These are phyloP conservation scores for Mesorhabditis belari DNA, from an alignment of 2,888 invertebrate species.

Conservation along the genomic window DNA sequence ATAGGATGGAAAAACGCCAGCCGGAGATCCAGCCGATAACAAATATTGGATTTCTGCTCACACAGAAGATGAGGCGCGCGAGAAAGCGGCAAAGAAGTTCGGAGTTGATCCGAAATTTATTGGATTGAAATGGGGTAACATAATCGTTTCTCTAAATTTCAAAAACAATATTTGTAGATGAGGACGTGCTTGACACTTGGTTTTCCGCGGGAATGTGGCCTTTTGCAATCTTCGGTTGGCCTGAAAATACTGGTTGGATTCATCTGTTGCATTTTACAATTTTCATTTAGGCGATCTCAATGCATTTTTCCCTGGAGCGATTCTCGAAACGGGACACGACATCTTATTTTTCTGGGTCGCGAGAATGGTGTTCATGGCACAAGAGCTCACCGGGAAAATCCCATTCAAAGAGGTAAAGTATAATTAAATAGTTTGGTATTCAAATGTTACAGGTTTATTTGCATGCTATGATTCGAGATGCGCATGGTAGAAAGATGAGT, in stretches of 20 bases:
- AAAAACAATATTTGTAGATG: constrained; percentile 62
- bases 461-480: constrained; percentile 94
- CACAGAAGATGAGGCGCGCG: constrained; percentile 68
- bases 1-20: background rate
- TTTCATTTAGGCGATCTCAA: constrained; percentile 13
- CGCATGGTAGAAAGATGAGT: constrained; percentile 97
- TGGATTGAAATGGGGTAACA: constrained; percentile 54
- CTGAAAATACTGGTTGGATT: constrained; percentile 61
- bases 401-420: constrained; percentile 71
- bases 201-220: constrained; percentile 94
- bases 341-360: constrained; percentile 99
- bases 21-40: constrained; percentile 14
- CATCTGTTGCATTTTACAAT: background rate
- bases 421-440: background rate
- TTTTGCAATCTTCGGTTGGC: constrained; percentile 95
- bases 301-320: constrained; percentile 80
- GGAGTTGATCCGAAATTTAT: constrained; percentile 58
- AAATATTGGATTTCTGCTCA: constrained; percentile 63
- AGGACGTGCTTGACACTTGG: constrained; percentile 98
- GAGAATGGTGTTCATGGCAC: constrained; percentile 95
- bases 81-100: constrained; percentile 72
- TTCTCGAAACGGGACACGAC: constrained; percentile 80
- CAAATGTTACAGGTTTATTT: constrained; percentile 71
- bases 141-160: background rate
- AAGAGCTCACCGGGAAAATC: constrained; percentile 76